These are phyloP conservation scores for Entosphenus tridentatus DNA, from an alignment of 2,113 vertebrate genomes.

Conservation along the genomic window DNA sequence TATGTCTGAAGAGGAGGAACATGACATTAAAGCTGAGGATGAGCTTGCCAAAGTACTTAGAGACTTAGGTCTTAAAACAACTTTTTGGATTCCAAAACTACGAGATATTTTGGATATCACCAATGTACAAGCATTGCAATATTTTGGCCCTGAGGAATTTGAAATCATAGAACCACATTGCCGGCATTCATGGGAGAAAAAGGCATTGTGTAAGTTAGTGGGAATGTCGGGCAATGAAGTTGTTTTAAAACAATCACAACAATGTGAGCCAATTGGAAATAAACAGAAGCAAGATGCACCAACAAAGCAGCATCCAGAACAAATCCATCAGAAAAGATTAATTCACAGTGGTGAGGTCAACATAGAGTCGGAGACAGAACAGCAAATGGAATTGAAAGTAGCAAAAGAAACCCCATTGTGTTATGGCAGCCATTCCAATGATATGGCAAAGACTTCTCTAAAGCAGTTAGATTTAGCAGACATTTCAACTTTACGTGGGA, in stretches of 20 bases:
- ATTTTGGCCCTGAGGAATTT: conserved; percentile 12
- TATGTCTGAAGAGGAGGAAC: fast-evolving
- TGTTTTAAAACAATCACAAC: not conserved
- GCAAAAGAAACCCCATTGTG: conserved; percentile 8
- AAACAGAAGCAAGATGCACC: conserved; percentile 2
- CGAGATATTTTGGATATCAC: conserved; percentile 10
- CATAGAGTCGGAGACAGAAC: conserved; percentile 11
- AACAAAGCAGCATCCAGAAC: conserved; percentile 7
- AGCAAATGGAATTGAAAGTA: conserved; percentile 13
- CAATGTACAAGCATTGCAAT: conserved; percentile 12
- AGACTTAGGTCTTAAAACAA: conserved; percentile 12
- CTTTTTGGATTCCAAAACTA: conserved; percentile 15
- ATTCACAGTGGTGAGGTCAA: conserved; percentile 5
- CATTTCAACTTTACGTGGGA: not conserved
- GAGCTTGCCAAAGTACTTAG: conserved; percentile 12
- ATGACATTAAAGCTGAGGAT: not conserved
- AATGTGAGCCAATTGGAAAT: conserved; percentile 6
- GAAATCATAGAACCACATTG: conserved; percentile 11
- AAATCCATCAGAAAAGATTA: conserved; percentile 2
- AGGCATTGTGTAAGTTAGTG: conserved; percentile 12
- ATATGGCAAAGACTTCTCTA: conserved; percentile 9
- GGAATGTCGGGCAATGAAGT: not conserved
- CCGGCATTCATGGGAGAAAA: conserved; percentile 11
- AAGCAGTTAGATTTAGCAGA: conserved; percentile 13
- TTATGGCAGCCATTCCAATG: fast-evolving